These are phyloP conservation scores for Seriola quinqueradiata DNA, from an alignment of 2,113 vertebrate genomes.

Conservation along the genomic window DNA sequence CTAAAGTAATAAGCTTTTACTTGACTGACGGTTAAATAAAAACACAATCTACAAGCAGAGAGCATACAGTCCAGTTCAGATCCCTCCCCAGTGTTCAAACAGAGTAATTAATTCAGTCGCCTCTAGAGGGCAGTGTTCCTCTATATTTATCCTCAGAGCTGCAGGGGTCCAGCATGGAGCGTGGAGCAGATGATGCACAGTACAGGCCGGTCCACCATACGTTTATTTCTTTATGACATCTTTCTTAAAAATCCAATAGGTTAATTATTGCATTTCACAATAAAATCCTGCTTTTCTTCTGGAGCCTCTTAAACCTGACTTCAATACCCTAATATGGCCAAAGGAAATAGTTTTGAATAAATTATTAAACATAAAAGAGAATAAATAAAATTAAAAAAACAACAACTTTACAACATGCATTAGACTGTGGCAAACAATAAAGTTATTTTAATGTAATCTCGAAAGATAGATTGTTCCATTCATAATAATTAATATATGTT, in stretches of 20 bases:
- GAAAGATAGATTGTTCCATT: not conserved
- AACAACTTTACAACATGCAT: no score
- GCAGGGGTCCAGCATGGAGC: not conserved
- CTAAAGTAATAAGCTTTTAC: no score
- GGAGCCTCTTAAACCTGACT: not conserved
- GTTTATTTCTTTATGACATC: not conserved
- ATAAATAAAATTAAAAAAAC: not conserved
- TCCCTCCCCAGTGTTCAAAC: no score
- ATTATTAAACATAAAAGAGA: not conserved
- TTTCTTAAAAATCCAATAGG: no score
- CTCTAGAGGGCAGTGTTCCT: conserved; percentile 34
- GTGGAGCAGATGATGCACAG: not conserved
- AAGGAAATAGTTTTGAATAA: not conserved
- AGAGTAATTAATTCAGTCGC: not conserved
- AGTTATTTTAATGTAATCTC: not conserved
- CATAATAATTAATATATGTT: not conserved
- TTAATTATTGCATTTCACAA: not conserved
- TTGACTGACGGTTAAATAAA: no score
- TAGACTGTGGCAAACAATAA: not conserved
- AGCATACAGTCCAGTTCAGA: no score
- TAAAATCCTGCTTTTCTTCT: not conserved
- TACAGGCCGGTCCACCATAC: not conserved
- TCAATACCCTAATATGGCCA: not conserved
- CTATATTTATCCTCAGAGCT: not conserved
- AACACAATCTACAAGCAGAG: no score